A percentile compares a stretch with the other conserved stretches of the same genome.
Conservation (phyloP, 2,888 invertebrate genomes). For the Dysmachus trigonus region DNA sequence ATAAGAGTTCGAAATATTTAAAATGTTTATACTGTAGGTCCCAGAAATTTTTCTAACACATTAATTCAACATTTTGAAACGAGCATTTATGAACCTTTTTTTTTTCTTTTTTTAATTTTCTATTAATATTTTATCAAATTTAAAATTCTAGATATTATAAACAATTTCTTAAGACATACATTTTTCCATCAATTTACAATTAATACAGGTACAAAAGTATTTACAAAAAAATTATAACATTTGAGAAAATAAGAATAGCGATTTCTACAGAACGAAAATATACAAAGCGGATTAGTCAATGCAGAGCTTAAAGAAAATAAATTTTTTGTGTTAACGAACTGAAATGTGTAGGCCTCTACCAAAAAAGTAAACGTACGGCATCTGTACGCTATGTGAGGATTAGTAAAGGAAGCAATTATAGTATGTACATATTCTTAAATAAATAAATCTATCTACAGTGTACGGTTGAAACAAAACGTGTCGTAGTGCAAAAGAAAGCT, state of each 20-base stretch:
- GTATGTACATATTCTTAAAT: not conserved
- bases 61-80: not conserved
- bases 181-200: not conserved
- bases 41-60: not conserved
- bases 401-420: not conserved
- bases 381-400: not conserved
- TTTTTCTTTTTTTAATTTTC: not conserved
- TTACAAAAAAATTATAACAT: not conserved
- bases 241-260: not conserved
- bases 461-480: not conserved
- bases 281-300: slow-evolving; percentile 22
- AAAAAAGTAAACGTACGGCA: not conserved
- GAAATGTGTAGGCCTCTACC: slow-evolving; percentile 11
- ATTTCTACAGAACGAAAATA: not conserved
- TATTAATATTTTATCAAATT: not conserved
- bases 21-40: not conserved
- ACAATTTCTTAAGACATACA: not conserved
- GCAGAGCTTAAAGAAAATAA: not conserved
- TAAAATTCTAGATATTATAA: no score
- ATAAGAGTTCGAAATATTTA: no score
- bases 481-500: not conserved
- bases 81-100: not conserved
- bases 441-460: not conserved
- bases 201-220: not conserved
- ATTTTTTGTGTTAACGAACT: not conserved